Evolutionary conservation across 1,140 invertebrate species (phyloP).

Genomic region (Drosophila serrata): DNA sequence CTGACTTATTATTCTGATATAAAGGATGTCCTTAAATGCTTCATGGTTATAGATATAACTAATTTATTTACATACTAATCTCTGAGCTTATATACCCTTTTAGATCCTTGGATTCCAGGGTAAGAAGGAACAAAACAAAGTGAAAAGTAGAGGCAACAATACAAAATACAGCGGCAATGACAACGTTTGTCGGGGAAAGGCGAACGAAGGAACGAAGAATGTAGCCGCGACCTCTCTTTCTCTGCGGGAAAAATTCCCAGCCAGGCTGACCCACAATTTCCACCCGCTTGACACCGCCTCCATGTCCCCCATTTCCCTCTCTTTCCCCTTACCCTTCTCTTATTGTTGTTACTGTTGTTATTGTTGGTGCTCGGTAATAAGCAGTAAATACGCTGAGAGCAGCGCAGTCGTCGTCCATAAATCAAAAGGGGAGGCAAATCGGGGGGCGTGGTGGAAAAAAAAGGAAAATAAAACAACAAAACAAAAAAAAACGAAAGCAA

Average conservation of each 20-base stretch:
- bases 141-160: constrained; percentile 13
- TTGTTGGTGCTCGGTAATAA: constrained; percentile 36
- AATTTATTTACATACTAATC: background rate
- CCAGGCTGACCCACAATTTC: constrained; percentile 48
- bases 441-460: constrained; percentile 9
- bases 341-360: constrained; percentile 5
- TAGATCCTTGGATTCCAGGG: background rate
- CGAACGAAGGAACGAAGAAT: background rate
- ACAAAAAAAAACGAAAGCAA: constrained; percentile 26
- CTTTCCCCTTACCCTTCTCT: background rate
- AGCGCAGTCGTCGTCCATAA: constrained; percentile 43
- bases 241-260: constrained; percentile 23
- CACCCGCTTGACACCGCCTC: constrained; percentile 16
- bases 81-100: background rate
- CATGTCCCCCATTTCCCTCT: no score
- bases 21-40: background rate
- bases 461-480: no score
- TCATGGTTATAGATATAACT: background rate
- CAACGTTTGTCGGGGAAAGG: background rate
- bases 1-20: background rate
- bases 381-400: constrained; percentile 56
- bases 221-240: constrained; percentile 21
- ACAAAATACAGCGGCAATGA: constrained; percentile 23
- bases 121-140: constrained; percentile 16
- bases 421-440: constrained; percentile 32